Evolutionary conservation across 2,113 vertebrate species (phyloP).

Genomic region (Phylloscopus trochilus): DNA sequence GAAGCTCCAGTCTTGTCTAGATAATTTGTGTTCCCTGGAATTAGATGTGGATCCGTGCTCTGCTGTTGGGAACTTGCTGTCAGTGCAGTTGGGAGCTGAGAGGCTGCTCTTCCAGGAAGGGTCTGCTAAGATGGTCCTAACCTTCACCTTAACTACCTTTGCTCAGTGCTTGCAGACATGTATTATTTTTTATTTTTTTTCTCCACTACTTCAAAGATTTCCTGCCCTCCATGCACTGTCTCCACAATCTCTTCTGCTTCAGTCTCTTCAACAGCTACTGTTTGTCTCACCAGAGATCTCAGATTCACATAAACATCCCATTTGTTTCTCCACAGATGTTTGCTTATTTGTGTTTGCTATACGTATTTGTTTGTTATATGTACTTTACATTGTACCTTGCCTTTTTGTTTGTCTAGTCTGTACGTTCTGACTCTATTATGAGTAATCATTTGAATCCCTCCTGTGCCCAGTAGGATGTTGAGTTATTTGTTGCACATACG

Average conservation of each 20-base stretch:
- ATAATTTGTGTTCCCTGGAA: background rate
- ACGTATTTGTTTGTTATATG: no score
- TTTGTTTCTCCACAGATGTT: background rate
- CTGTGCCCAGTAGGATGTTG: background rate
- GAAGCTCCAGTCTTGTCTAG: background rate
- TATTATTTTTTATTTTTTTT: background rate
- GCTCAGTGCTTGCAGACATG: background rate
- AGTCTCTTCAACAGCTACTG: fast-evolving
- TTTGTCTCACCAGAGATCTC: background rate
- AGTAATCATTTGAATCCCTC: background rate
- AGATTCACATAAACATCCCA: background rate
- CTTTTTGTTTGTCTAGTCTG: background rate
- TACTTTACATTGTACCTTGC: background rate
- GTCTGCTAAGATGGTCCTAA: background rate
- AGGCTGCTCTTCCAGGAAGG: background rate
- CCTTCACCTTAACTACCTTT: background rate
- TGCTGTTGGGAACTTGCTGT: background rate
- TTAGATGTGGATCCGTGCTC: background rate
- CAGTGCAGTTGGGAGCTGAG: background rate
- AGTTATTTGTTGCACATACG: fast-evolving
- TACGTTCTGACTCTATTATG: background rate
- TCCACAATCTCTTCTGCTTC: background rate
- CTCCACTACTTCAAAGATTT: background rate
- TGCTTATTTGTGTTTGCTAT: background rate
- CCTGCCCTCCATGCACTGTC: background rate